Conservation (phyloP, 2,113 vertebrate species). For the Saguinus imperator region DNA sequence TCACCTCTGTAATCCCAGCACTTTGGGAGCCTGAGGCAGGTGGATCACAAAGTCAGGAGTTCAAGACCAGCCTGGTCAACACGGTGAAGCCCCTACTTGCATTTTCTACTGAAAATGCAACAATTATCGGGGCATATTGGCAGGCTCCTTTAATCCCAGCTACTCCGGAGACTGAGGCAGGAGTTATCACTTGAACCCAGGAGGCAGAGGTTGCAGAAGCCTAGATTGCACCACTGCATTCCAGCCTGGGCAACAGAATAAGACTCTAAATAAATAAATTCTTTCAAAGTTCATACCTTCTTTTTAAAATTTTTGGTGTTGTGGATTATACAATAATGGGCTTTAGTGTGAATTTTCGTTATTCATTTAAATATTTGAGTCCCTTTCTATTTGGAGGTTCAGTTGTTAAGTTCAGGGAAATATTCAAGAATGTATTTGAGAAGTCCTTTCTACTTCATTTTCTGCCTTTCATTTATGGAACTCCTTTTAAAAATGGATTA, state of each 20-base stretch:
- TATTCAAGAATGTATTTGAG: neutral
- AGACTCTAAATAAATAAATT: neutral
- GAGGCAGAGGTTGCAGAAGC: too few relatives aligned
- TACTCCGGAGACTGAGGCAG: too few relatives aligned
- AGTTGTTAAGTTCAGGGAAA: neutral
- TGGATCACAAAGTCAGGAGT: too few relatives aligned
- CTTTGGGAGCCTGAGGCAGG: rapidly evolving
- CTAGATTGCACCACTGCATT: too few relatives aligned
- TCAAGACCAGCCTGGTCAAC: too few relatives aligned
- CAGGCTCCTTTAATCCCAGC: too few relatives aligned
- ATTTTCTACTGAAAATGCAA: too few relatives aligned
- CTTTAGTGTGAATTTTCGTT: neutral
- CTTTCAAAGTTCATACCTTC: neutral
- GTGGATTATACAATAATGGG: neutral
- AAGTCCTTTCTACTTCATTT: neutral
- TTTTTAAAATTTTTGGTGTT: neutral
- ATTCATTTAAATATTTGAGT: neutral
- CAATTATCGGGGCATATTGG: too few relatives aligned
- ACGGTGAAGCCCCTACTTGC: too few relatives aligned
- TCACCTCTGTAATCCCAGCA: too few relatives aligned
- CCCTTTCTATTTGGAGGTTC: neutral
- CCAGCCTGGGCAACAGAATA: too few relatives aligned
- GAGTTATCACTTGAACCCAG: too few relatives aligned
- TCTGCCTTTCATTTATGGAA: neutral
- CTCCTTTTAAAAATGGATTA: neutral